phyloP scores from a whole-genome alignment of 1,140 invertebrate genomes.

The Anoplolepis gracilipes region DNA sequence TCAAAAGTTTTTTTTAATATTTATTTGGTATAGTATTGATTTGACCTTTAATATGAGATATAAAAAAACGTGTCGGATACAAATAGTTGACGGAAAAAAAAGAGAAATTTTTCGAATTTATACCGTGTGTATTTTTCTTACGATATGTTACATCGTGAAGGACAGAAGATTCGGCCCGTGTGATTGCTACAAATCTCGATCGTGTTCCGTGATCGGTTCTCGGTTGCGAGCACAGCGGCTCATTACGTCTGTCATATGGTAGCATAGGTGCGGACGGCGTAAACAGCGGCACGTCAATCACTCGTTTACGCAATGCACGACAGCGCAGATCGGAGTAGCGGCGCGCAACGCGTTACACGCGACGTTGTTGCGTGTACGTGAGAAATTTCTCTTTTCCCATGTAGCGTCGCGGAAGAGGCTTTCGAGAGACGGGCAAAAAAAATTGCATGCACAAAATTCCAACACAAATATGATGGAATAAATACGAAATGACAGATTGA shows the following conservation, averaged over 20 bases:
- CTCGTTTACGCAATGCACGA: slow-evolving; percentile 64
- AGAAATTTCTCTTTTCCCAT: slow-evolving; percentile 59
- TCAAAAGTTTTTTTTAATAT: too few relatives aligned
- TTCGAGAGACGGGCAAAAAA: slow-evolving; percentile 2
- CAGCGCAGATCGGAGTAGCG: slow-evolving; percentile 18
- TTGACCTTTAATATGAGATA: background rate
- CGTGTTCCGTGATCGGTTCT: slow-evolving; percentile 49
- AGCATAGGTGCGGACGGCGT: slow-evolving; percentile 57
- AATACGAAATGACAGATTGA: background rate
- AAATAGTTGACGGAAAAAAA: background rate
- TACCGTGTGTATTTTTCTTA: background rate
- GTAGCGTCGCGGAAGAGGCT: slow-evolving; percentile 13
- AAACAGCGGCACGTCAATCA: slow-evolving; percentile 58
- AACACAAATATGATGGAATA: background rate
- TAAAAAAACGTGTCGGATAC: background rate
- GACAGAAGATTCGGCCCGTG: background rate
- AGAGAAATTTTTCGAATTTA: background rate
- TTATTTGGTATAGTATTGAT: background rate
- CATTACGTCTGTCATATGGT: slow-evolving; percentile 50
- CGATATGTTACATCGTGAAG: background rate
- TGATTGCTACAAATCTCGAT: slow-evolving; percentile 30
- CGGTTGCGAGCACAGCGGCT: slow-evolving; percentile 23
- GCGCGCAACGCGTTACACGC: slow-evolving; percentile 31
- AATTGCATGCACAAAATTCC: background rate
- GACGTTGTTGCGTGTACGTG: slow-evolving; percentile 43